These are phyloP conservation scores for Mythimna vitellina DNA, from an alignment of 2,888 invertebrate species.

Conservation along the genomic window DNA sequence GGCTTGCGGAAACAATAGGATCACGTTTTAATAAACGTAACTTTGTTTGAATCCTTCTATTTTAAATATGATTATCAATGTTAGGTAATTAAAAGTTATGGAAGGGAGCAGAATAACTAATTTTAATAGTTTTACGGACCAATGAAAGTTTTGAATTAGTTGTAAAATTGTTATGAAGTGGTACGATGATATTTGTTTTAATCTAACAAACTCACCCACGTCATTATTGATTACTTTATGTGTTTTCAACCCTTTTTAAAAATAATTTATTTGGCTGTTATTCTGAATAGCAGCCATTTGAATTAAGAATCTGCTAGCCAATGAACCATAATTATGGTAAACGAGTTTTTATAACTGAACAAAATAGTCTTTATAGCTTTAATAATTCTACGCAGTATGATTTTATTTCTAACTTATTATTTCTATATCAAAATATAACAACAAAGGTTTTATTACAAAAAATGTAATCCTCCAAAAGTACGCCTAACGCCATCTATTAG, in stretches of 20 bases:
- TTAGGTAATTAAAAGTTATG: background rate
- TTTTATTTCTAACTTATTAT: too few relatives aligned
- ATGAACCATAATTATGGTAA: too few relatives aligned
- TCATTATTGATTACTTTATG: too few relatives aligned
- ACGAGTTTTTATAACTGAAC: too few relatives aligned
- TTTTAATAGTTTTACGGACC: background rate
- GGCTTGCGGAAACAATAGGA: background rate
- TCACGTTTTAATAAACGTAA: background rate
- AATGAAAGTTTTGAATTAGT: background rate
- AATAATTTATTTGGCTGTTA: too few relatives aligned
- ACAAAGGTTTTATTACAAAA: background rate
- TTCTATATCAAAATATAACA: too few relatives aligned
- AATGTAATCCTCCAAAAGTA: background rate
- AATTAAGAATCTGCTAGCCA: too few relatives aligned
- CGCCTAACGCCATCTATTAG: conserved; percentile 58
- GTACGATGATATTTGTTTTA: conserved; percentile 7
- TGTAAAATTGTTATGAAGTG: background rate
- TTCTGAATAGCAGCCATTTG: too few relatives aligned
- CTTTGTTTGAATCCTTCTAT: background rate
- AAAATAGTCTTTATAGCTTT: too few relatives aligned
- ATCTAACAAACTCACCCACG: background rate
- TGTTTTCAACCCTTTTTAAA: too few relatives aligned
- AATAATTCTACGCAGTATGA: too few relatives aligned
- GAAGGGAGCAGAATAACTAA: background rate
- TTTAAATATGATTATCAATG: background rate